Conservation (phyloP, 2,888 invertebrate genomes). For the Tiliacea aurago region DNA sequence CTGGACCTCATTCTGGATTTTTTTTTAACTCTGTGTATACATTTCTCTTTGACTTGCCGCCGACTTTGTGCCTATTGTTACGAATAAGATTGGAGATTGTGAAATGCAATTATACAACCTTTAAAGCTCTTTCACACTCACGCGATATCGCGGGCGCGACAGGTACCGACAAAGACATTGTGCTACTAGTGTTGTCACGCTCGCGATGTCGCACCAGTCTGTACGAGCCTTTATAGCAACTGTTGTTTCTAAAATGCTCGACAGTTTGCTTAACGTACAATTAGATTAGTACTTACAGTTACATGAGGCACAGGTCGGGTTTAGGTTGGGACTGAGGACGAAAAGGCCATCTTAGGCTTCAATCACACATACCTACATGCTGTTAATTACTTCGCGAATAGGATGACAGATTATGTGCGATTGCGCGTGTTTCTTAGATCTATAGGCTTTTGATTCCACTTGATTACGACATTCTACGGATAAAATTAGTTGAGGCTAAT, state of each 20-base stretch:
- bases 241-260: background rate
- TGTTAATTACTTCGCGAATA: too few species aligned
- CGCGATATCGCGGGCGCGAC: too few species aligned
- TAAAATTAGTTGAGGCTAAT: conserved; percentile 8
- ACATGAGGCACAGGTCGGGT: background rate
- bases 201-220: too few species aligned
- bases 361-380: too few species aligned
- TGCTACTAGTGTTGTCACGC: too few species aligned
- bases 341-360: background rate
- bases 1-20: background rate
- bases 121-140: too few species aligned
- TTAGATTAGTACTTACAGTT: background rate
- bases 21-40: too few species aligned
- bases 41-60: background rate
- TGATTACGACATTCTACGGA: background rate
- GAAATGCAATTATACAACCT: too few species aligned
- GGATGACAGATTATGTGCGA: too few species aligned
- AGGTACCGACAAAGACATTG: too few species aligned
- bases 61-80: background rate
- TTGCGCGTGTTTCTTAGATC: too few species aligned
- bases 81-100: background rate
- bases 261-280: background rate
- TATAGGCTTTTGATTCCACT: background rate
- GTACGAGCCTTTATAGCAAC: background rate
- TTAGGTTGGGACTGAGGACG: too few species aligned